Base-by-base conservation (phyloP, 2,888 invertebrate genomes). In the Trachelus tabidus region DNA sequence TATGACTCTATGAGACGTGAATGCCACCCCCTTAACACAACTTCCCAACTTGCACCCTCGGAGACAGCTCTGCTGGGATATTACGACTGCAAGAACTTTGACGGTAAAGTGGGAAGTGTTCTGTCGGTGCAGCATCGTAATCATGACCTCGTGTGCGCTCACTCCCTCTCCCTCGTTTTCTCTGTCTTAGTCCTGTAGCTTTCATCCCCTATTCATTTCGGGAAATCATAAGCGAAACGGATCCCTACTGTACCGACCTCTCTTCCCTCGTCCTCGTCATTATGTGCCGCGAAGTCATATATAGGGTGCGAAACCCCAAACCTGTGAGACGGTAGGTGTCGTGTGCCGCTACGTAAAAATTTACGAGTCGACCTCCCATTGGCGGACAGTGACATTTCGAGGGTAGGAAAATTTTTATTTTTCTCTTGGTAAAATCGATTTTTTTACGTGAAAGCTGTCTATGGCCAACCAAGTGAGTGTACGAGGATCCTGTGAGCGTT, bases 1-100 rank as follows among this genome's bases (percentile, higher is more conserved):
- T 84, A 86, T 83, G 84, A 86, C 82, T 87, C 85, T 81, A 79
- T 79, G 83, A 86, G 85, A 87, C 83, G 82, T 82, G 86, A 87
- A 84, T 84, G 84, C 85, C 79, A 80, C 30, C 71, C 12, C 23
- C 71, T 71, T 71, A 56, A 56, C 31, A 33, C 71, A 71, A 71
- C 71, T 71, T 71, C 9, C 31, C 31, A 31, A 71, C 12, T 23
- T 15, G 33, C 79, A 80, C 75, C 80, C 75, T 73, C 68, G 56
- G 56, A 56, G 56, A 56, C 56, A 23, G 56, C 56, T 56, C 56
- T 56, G 56, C 80, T 76, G 71, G 76, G 71, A 69, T 78, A 69
- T 75, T 73, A 40, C 68, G 71, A 80, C 79, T 77, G 31, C 77
- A 77, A 75, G 81, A 87, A 87, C 81, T 87, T 84, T 73, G 76